Evolutionary conservation across 2,888 invertebrate genomes (phyloP).

Genomic region (Synergus itoensis): DNA sequence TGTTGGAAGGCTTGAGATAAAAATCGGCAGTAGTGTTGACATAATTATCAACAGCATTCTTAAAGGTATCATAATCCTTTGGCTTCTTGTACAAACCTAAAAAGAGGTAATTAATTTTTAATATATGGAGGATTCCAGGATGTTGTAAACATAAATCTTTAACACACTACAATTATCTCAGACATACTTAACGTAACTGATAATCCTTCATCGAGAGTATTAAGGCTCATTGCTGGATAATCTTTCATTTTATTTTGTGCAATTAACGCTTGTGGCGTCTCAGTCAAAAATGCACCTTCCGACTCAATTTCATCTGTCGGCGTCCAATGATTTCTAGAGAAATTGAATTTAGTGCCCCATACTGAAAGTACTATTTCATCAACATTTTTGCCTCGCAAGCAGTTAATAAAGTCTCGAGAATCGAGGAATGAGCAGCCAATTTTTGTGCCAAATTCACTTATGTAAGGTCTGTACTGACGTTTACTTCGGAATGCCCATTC

Average conservation of each 20-base stretch:
- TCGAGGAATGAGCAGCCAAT: not conserved
- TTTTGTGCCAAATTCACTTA: not conserved
- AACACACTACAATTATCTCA: not conserved
- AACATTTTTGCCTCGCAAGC: not conserved
- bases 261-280: not conserved
- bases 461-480: not conserved
- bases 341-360: not conserved
- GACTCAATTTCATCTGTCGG: not conserved
- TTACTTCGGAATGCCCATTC: not conserved
- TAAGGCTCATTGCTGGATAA: not conserved
- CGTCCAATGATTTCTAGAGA: not conserved
- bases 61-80: not conserved
- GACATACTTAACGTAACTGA: not conserved
- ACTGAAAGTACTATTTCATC: not conserved
- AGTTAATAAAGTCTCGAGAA: not conserved
- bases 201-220: not conserved
- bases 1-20: not conserved
- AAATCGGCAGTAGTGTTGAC: not conserved
- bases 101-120: not conserved
- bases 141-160: no score
- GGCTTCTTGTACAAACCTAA: not conserved
- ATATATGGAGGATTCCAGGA: no score
- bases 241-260: not conserved
- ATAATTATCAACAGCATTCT: not conserved
- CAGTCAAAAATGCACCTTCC: constrained; percentile 5